These are phyloP conservation scores for Gordius sp. DNA, from an alignment of 2,888 invertebrate species.

Conservation along the genomic window DNA sequence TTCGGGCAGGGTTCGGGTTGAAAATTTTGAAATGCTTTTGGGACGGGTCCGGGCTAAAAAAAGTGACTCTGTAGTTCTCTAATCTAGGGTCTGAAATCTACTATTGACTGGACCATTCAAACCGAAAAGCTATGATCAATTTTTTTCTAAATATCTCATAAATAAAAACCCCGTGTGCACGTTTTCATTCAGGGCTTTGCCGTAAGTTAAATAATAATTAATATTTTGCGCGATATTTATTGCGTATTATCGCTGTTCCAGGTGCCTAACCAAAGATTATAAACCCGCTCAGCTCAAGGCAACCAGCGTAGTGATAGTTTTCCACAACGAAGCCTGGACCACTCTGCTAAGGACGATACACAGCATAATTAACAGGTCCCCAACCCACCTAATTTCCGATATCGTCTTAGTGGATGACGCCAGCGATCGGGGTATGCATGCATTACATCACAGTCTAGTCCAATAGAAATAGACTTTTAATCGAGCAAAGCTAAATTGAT, in stretches of 20 bases:
- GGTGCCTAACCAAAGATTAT: constrained; percentile 18
- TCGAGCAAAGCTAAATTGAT: neutral
- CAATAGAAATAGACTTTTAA: neutral
- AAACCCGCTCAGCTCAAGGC: constrained; percentile 43
- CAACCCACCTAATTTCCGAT: constrained; percentile 23
- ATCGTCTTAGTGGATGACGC: constrained; percentile 27
- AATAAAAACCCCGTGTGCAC: no score
- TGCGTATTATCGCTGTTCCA: neutral
- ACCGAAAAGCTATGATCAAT: no score
- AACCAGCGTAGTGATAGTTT: constrained; percentile 87
- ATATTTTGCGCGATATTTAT: constrained; percentile 15
- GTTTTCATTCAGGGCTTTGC: no score
- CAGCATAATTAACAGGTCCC: constrained; percentile 25
- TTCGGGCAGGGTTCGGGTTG: no score
- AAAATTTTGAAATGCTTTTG: no score
- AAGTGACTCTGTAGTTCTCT: no score
- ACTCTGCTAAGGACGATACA: constrained; percentile 46
- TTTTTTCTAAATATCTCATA: no score
- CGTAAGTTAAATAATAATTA: neutral
- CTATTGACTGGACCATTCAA: no score
- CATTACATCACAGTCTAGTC: neutral
- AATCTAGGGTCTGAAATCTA: no score
- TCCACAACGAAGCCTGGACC: constrained; percentile 97
- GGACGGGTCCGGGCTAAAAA: no score
- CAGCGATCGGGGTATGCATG: constrained; percentile 21